Evolutionary conservation across 2,888 invertebrate genomes (phyloP).

Genomic region (Sympetrum striolatum): DNA sequence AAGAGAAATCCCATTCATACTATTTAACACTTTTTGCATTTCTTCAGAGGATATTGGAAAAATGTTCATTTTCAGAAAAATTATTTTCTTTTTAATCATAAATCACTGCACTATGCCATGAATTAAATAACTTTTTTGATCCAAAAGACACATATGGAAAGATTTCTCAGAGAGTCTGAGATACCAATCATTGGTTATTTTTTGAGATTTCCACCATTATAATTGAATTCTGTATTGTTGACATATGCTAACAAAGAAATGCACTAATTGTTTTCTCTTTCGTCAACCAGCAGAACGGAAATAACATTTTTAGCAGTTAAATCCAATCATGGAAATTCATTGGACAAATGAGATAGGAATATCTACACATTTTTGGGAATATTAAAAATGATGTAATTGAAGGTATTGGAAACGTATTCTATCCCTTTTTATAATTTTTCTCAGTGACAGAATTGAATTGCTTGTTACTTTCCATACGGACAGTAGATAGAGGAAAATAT

Average conservation of each 20-base stretch:
- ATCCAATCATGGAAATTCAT: neutral
- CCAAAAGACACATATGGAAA: constrained; percentile 33
- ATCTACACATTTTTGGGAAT: neutral
- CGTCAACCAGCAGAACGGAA: neutral
- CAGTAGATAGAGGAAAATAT: constrained; percentile 1
- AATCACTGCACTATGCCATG: constrained; percentile 28
- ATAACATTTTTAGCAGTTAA: neutral
- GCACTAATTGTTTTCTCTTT: neutral
- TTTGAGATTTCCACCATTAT: neutral
- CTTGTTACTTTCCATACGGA: constrained; percentile 7
- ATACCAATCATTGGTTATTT: neutral
- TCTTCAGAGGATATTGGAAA: constrained; percentile 17
- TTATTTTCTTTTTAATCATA: constrained; percentile 4
- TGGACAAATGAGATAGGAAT: neutral
- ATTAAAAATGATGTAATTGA: neutral
- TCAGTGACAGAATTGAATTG: neutral
- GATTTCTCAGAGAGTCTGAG: neutral
- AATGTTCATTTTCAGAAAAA: constrained; percentile 15
- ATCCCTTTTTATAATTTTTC: neutral
- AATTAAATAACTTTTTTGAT: constrained; percentile 18
- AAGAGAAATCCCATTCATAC: constrained; percentile 30
- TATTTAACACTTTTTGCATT: constrained; percentile 13
- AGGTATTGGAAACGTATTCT: neutral
- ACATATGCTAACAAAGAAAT: constrained; percentile 17
- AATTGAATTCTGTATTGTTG: neutral